Percentiles rank a stretch among this genome's conserved stretches.
These are phyloP conservation scores for Drosophila arawakana DNA, from an alignment of 1,140 invertebrate genomes.

Conservation along the genomic window DNA sequence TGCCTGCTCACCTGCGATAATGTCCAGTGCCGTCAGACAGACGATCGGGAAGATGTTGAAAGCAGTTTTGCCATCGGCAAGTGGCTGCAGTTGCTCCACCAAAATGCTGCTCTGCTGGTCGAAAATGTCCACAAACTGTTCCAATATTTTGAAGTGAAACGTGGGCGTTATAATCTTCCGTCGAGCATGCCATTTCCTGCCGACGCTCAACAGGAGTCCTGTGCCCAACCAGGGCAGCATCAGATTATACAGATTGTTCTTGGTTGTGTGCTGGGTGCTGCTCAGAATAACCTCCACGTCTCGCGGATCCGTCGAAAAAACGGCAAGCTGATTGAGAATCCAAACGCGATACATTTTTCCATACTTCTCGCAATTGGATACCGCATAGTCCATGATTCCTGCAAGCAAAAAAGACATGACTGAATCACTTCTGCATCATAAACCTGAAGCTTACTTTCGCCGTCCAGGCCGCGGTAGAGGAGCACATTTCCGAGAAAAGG, in stretches of 20 bases:
- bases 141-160: slow-evolving; percentile 90
- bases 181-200: slow-evolving; percentile 65
- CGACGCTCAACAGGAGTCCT: slow-evolving; percentile 84
- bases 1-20: slow-evolving; percentile 59
- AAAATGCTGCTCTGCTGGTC: slow-evolving; percentile 88
- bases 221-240: slow-evolving; percentile 84
- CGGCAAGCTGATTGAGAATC: slow-evolving; percentile 85
- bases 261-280: slow-evolving; percentile 67
- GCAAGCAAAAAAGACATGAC: slow-evolving; percentile 1
- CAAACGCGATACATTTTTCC: slow-evolving; percentile 87
- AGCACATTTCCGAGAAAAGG: slow-evolving; percentile 60
- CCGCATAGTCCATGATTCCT: slow-evolving; percentile 60
- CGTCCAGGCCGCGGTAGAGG: slow-evolving; percentile 42
- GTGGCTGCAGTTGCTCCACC: slow-evolving; percentile 85
- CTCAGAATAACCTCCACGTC: slow-evolving; percentile 67
- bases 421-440: not conserved
- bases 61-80: slow-evolving; percentile 67
- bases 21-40: slow-evolving; percentile 64
- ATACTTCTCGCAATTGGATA: slow-evolving; percentile 47
- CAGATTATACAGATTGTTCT: slow-evolving; percentile 80
- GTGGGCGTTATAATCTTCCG: slow-evolving; percentile 89
- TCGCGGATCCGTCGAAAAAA: slow-evolving; percentile 82
- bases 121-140: slow-evolving; percentile 87
- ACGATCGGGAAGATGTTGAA: slow-evolving; percentile 63
- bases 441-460: slow-evolving; percentile 51